Percentiles rank a stretch among this genome's conserved stretches.
phyloP scores from a whole-genome alignment of 2,113 vertebrate species.

The Cinclus mexicanus region DNA sequence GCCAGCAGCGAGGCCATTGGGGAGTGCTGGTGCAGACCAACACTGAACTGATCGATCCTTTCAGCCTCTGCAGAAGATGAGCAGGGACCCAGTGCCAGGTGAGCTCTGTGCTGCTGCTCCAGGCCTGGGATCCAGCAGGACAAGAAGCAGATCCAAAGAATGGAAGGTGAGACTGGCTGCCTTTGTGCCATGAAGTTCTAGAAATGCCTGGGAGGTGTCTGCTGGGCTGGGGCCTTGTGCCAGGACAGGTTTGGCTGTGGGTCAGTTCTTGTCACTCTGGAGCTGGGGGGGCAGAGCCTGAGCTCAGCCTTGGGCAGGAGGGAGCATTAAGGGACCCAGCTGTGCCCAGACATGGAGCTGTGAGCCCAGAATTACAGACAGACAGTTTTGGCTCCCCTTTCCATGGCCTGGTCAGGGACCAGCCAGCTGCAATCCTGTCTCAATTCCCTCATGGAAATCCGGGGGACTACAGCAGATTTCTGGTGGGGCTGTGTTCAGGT shows the following conservation, averaged over 20 bases:
- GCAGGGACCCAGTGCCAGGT: background rate
- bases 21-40: background rate
- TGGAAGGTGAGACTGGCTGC: background rate
- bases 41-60: background rate
- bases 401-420: background rate
- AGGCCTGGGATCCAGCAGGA: background rate
- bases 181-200: background rate
- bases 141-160: background rate
- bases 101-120: background rate
- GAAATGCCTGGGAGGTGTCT: rapidly evolving
- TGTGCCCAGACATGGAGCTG: background rate
- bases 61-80: background rate
- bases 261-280: rapidly evolving
- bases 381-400: background rate
- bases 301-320: background rate
- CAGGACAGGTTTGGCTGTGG: background rate
- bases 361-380: background rate
- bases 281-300: background rate
- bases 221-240: background rate
- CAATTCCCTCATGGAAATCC: rapidly evolving
- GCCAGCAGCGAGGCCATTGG: rapidly evolving
- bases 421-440: background rate
- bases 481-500: rapidly evolving
- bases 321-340: background rate
- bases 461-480: background rate